These are phyloP conservation scores for Trisateles emortualis DNA, from an alignment of 2,888 invertebrate genomes.

Conservation along the genomic window DNA sequence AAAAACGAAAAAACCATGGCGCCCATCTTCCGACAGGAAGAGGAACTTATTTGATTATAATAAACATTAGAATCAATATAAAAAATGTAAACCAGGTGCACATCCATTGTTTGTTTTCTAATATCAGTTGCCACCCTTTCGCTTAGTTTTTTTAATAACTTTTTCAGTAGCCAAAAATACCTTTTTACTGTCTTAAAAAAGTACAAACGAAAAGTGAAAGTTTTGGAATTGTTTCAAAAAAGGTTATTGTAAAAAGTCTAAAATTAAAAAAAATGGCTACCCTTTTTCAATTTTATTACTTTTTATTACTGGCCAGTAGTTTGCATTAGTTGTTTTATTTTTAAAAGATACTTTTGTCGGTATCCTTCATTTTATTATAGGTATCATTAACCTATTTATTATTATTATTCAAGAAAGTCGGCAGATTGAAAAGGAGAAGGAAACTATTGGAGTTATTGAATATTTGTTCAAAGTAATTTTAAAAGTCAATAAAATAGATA, in stretches of 20 bases:
- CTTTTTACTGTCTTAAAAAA: constrained; percentile 46
- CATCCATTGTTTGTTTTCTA: constrained; percentile 74
- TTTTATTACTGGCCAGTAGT: constrained; percentile 41
- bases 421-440: background rate
- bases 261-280: constrained; percentile 33
- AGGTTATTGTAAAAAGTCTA: constrained; percentile 11
- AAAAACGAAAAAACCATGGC: constrained; percentile 65
- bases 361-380: constrained; percentile 10
- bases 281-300: constrained; percentile 30
- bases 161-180: constrained; percentile 63
- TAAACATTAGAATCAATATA: constrained; percentile 75
- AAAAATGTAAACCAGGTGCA: constrained; percentile 81
- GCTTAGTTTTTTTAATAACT: constrained; percentile 54
- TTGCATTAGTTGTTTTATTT: constrained; percentile 22
- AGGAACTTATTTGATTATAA: constrained; percentile 85
- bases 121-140: constrained; percentile 72
- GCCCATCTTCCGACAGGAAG: constrained; percentile 84
- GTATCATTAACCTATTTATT: constrained; percentile 13
- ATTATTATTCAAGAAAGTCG: constrained; percentile 2
- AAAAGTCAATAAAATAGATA: background rate
- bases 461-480: background rate
- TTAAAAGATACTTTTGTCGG: constrained; percentile 32
- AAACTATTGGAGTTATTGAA: background rate
- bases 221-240: constrained; percentile 43
- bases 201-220: constrained; percentile 72